phyloP scores from a whole-genome alignment of 2,888 invertebrate genomes.

The Mayetiola destructor region DNA sequence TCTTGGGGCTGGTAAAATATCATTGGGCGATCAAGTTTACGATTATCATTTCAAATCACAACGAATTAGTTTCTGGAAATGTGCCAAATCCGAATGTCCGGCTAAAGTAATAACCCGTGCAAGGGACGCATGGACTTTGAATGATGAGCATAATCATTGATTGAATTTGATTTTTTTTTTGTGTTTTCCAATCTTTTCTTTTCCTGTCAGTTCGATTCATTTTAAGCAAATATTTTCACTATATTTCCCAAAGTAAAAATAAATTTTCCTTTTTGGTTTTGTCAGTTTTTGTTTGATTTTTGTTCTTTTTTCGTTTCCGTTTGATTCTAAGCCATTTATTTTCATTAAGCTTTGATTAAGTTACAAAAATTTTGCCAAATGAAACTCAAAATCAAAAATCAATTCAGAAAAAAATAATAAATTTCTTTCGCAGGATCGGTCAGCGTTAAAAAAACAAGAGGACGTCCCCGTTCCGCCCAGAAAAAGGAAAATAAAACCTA shows the following conservation, averaged over 20 bases:
- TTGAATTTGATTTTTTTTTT: not conserved
- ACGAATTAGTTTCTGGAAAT: not conserved
- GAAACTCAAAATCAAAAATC: no score
- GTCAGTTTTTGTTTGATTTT: not conserved
- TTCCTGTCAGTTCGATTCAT: not conserved
- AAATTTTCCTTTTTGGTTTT: no score
- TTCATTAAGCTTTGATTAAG: no score
- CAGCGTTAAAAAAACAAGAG: not conserved
- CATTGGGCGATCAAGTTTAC: not conserved
- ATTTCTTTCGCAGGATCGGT: no score
- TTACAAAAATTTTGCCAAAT: no score
- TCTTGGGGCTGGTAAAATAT: not conserved
- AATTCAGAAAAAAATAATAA: no score
- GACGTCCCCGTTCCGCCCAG: not conserved
- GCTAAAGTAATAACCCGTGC: not conserved
- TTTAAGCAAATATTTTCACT: not conserved
- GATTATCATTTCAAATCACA: slow-evolving; percentile 9
- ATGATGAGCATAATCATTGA: not conserved
- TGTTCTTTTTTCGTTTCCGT: not conserved
- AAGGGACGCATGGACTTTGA: not conserved
- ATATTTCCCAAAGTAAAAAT: no score
- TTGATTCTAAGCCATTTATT: not conserved
- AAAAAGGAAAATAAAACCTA: not conserved
- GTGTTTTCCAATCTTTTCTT: not conserved
- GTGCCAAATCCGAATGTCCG: not conserved